Evolutionary conservation across 1,140 invertebrate genomes (phyloP).

Genomic region (Vanessa tameamea): DNA sequence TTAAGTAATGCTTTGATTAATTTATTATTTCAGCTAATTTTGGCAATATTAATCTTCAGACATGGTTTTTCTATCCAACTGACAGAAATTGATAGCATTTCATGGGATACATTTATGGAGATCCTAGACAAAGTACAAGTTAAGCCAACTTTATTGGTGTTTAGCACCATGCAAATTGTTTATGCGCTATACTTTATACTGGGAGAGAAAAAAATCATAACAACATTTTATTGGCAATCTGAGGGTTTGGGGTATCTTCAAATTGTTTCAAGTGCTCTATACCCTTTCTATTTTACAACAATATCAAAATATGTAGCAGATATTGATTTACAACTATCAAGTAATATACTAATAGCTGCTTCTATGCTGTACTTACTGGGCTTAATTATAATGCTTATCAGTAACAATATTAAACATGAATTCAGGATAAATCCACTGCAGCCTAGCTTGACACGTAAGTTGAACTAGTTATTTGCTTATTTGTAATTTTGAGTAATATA

Average conservation of each 20-base stretch:
- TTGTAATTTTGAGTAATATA: conserved; percentile 12
- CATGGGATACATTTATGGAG: conserved; percentile 50
- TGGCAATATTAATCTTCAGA: conserved; percentile 60
- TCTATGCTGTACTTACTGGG: conserved; percentile 59
- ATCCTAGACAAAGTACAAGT: conserved; percentile 50
- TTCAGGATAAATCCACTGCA: conserved; percentile 72
- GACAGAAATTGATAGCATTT: conserved; percentile 42
- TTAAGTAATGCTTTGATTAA: conserved; percentile 24
- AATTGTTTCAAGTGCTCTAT: conserved; percentile 63
- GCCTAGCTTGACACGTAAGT: conserved; percentile 67
- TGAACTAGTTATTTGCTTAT: conserved; percentile 14
- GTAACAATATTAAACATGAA: conserved; percentile 74
- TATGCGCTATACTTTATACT: conserved; percentile 65
- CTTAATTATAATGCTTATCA: conserved; percentile 67
- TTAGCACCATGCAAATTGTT: conserved; percentile 65
- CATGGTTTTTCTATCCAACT: conserved; percentile 51
- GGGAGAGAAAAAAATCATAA: conserved; percentile 62
- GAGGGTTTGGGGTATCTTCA: conserved; percentile 73
- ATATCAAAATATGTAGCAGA: conserved; percentile 70
- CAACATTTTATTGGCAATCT: conserved; percentile 75
- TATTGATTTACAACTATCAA: conserved; percentile 51
- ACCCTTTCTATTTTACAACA: conserved; percentile 69
- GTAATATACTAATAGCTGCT: conserved; percentile 58
- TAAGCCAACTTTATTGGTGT: conserved; percentile 61
- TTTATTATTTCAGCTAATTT: conserved; percentile 64